Evolutionary conservation across 1,140 invertebrate species (phyloP), one percentile per base, ranked within the genome.

Genomic region (Dendrolimus punctatus): DNA sequence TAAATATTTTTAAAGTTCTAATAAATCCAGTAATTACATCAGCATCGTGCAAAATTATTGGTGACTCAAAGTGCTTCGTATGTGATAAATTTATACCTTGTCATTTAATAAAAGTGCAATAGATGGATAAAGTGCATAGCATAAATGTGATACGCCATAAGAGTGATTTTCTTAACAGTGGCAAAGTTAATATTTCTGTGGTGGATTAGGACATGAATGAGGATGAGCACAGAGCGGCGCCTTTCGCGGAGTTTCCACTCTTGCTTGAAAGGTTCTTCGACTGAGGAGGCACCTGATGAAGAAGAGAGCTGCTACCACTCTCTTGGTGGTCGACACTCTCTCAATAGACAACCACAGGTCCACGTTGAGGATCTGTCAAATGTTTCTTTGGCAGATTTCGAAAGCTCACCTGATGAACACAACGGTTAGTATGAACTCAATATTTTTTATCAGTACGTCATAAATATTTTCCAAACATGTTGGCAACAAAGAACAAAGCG

Each of bases 231-330:
- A 58, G 90, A 90, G 66, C 86, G 90, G 59, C 84, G 90, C 42
- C 85, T 91, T 7, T 91, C 90, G n/a, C 86, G 90, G 59, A 91
- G 90, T 78, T 91, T 91, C 73, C 90, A 91, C 80, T 91, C 90
- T 46, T 91, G 90, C 64, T 84, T 91, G 56, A 90, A 90, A 58
- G 90, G 90, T 58, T 90, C 91, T 60, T 90, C 91, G 60, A 89
- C 89, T 49, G 90, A 91, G 68, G 90, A 90, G 65, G 87, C 74
- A 8, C 76, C 86, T 6, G 82, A 85, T 52, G 82, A 85, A 6
- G 82, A 84, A 45, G 82, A 84, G 40, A 81, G 68, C 49, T 85
- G 80, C 61, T 85, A 85, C 63, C 82, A 85, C 67, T 84, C 80
- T 5, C 66, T 85, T 6, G 79, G 82, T 43, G 82, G 82, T 8